Base-by-base conservation (phyloP, 2,888 invertebrate species). In the Apoda limacodes region DNA sequence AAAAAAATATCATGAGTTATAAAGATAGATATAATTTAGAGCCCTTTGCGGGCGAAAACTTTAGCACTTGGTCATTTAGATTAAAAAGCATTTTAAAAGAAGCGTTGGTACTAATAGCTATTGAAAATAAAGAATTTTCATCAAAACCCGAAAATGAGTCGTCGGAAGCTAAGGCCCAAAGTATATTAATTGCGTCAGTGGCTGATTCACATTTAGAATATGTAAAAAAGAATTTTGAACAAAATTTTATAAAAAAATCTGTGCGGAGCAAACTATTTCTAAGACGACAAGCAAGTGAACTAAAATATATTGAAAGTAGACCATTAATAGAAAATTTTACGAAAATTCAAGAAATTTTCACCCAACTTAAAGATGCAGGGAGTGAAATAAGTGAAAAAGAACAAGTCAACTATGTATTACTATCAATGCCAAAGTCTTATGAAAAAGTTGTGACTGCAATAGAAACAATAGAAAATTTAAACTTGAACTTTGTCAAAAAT, bases 381-480 rank as follows among this genome's bases (percentile, higher is more conserved):
- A 7, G 5, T 7, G 17, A 7, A 6, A 6, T 17, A 17, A 17
- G 17, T 17, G 38, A 42, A 43, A 43, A 30, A 13, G 30, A 30
- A 6, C 25, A 30, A 25, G 13, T 30, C 1, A 25, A 30, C 17
- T 25, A 25, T 9, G 3, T 30, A 1, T 13, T 30, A 7, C 6
- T 30, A n/a, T 25, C 23, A 2, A 32, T 32, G 32, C 32, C 32
- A 2, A 4, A 26, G 3, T 23, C 22, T 2, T 31, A 31, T 9
- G 23, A 32, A 13, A 17, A 9, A 5, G 10, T 32, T 9, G 19
- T 32, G 4, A 32, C 32, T 5, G 12, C 27, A 4, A 9, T 32
- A n/a, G 32, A 32, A 17, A 12, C 32, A 9, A 11, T 27, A n/a
- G n/a, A 10, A 3, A 21, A 26, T 10, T 10, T 32, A 9, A 26